Percentiles rank a stretch among this genome's conserved stretches.
Evolutionary conservation across 1,140 invertebrate species (phyloP).

Genomic region (Leptinotarsa defecta): DNA sequence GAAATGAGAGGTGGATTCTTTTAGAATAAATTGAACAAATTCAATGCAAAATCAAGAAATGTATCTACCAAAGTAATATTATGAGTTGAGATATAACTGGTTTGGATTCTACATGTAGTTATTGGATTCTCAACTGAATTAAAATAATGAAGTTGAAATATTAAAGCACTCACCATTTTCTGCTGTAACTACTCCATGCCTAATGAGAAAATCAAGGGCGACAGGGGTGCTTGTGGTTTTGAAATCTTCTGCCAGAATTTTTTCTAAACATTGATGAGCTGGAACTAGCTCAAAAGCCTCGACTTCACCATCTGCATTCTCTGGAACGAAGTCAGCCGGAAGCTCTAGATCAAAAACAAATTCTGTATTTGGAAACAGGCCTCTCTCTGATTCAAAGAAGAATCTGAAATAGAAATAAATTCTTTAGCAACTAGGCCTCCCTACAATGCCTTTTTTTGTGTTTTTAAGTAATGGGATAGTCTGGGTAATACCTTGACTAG

Average conservation of each 20-base stretch:
- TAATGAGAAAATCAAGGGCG: slow-evolving; percentile 87
- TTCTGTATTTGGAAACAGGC: slow-evolving; percentile 91
- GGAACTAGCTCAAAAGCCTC: slow-evolving; percentile 85
- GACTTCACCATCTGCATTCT: slow-evolving; percentile 91
- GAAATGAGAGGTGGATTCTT: too few species aligned
- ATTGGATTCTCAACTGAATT: too few species aligned
- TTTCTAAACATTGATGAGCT: slow-evolving; percentile 77
- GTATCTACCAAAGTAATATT: too few species aligned
- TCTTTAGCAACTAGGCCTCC: too few species aligned
- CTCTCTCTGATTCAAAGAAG: slow-evolving; percentile 89
- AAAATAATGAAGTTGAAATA: too few species aligned
- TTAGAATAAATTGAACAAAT: too few species aligned
- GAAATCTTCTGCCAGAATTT: slow-evolving; percentile 80
- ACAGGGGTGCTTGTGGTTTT: slow-evolving; percentile 92
- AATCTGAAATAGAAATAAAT: slow-evolving; percentile 62
- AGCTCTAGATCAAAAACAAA: slow-evolving; percentile 94
- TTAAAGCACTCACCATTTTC: slow-evolving; percentile 75
- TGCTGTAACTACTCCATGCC: slow-evolving; percentile 85
- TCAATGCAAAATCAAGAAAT: too few species aligned
- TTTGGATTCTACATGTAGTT: too few species aligned
- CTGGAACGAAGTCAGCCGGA: slow-evolving; percentile 84
- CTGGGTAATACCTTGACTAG: too few species aligned
- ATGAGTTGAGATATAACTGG: too few species aligned
- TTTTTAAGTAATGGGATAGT: too few species aligned
- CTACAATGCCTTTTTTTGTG: too few species aligned